Evolutionary conservation across 2,113 vertebrate species (phyloP).

Genomic region (Pheucticus melanocephalus): DNA sequence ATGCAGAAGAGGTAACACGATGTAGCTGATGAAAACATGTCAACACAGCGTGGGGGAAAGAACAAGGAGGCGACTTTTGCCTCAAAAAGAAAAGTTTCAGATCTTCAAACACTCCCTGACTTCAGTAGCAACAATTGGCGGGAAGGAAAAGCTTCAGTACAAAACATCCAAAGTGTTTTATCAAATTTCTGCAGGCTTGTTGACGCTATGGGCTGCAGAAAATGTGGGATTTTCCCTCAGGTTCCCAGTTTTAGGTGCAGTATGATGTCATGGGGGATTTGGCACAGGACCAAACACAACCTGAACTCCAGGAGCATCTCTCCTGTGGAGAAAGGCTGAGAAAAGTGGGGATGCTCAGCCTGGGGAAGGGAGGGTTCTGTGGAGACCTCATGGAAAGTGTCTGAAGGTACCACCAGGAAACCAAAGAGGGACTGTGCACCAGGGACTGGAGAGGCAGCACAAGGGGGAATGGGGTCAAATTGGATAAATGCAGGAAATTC

Average conservation of each 20-base stretch:
- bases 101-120: not conserved
- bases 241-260: not conserved
- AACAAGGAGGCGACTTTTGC: constrained; percentile 15
- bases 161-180: not conserved
- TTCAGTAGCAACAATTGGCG: not conserved
- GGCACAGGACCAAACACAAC: not conserved
- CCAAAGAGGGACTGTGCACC: not conserved
- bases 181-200: not conserved
- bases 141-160: not conserved
- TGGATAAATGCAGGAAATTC: accelerated
- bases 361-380: not conserved
- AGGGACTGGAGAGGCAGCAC: not conserved
- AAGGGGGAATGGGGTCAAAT: not conserved
- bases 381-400: not conserved
- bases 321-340: accelerated
- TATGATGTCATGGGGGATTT: accelerated
- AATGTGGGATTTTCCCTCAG: accelerated
- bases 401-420: not conserved
- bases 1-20: constrained; percentile 47
- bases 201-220: not conserved
- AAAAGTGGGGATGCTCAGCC: not conserved
- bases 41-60: constrained; percentile 39
- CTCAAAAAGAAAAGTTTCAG: constrained; percentile 37
- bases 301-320: not conserved
- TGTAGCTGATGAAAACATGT: constrained; percentile 51